Evolutionary conservation across 2,888 invertebrate species (phyloP).

Genomic region (Gortyna flavago): DNA sequence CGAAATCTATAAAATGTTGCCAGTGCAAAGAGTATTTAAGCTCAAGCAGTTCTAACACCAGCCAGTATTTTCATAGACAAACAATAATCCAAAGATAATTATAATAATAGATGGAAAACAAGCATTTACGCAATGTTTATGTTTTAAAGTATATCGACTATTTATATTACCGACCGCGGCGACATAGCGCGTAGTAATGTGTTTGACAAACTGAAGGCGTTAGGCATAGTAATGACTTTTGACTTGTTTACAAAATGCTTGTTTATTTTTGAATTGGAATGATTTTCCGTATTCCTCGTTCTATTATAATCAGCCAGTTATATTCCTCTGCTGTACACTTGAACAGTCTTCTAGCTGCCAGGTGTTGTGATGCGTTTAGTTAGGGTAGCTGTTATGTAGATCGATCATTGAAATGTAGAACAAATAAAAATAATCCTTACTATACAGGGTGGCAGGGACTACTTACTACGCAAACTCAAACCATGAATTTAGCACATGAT

Average conservation of each 20-base stretch:
- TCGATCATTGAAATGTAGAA: background rate
- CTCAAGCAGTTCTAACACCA: background rate
- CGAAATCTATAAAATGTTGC: background rate
- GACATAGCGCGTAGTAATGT: constrained; percentile 51
- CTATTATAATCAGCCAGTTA: background rate
- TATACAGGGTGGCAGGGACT: background rate
- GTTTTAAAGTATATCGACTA: constrained; percentile 53
- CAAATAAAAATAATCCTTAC: background rate
- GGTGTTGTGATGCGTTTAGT: background rate
- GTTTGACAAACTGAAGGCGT: constrained; percentile 53
- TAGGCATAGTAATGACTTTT: constrained; percentile 30
- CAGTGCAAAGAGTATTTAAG: background rate
- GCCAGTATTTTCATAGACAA: constrained; percentile 28
- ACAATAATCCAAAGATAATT: constrained; percentile 19
- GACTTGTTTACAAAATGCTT: constrained; percentile 37
- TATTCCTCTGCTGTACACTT: background rate
- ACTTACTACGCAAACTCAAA: too few relatives aligned
- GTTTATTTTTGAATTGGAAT: constrained; percentile 12
- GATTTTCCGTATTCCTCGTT: constrained; percentile 8
- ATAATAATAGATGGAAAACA: constrained; percentile 36
- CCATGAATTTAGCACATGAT: too few relatives aligned
- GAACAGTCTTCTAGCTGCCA: background rate
- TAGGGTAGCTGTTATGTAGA: too few relatives aligned
- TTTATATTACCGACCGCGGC: constrained; percentile 58
- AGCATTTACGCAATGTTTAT: constrained; percentile 53